A percentile compares a stretch with the other conserved stretches of the same genome.
Evolutionary conservation across 1,140 invertebrate species (phyloP).

Genomic region (Zaprionus kolodkinae): DNA sequence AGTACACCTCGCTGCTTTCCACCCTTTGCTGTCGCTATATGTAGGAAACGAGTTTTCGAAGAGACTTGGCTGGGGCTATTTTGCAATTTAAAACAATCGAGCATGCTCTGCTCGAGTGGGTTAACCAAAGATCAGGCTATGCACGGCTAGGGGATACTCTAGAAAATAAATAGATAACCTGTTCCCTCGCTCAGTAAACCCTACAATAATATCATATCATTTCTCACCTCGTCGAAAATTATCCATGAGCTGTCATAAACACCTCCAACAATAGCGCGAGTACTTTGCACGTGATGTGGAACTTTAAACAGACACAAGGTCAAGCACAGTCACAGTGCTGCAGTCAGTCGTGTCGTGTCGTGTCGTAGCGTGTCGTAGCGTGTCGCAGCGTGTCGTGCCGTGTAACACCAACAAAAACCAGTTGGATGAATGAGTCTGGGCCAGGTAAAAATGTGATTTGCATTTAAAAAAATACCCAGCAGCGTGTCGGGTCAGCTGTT

Average conservation of each 20-base stretch:
- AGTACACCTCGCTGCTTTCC: conserved; percentile 70
- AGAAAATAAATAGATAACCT: neutral
- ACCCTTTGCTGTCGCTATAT: conserved; percentile 57
- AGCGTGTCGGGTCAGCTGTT: neutral
- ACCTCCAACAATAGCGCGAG: conserved; percentile 1
- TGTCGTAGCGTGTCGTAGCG: too few species aligned
- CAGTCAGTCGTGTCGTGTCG: conserved; percentile 7
- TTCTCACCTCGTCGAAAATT: conserved; percentile 51
- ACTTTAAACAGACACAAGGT: conserved; percentile 75
- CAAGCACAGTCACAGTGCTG: conserved; percentile 61
- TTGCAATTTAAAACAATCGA: conserved; percentile 50
- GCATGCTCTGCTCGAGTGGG: neutral
- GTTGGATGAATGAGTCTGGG: conserved; percentile 25
- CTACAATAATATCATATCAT: conserved; percentile 19
- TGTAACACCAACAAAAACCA: conserved; percentile 14
- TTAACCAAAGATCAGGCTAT: neutral
- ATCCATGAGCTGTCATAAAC: conserved; percentile 25
- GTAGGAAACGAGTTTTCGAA: conserved; percentile 68
- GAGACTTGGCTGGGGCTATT: conserved; percentile 72
- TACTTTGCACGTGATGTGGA: conserved; percentile 58
- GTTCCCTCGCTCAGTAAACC: neutral
- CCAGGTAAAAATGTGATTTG: conserved; percentile 30
- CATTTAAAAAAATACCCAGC: conserved; percentile 1
- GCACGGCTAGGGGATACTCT: neutral
- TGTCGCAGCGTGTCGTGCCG: neutral